A percentile compares a stretch with the other conserved stretches of the same genome.
Evolutionary conservation across 2,113 vertebrate genomes (phyloP).

Genomic region (Panthera tigris): DNA sequence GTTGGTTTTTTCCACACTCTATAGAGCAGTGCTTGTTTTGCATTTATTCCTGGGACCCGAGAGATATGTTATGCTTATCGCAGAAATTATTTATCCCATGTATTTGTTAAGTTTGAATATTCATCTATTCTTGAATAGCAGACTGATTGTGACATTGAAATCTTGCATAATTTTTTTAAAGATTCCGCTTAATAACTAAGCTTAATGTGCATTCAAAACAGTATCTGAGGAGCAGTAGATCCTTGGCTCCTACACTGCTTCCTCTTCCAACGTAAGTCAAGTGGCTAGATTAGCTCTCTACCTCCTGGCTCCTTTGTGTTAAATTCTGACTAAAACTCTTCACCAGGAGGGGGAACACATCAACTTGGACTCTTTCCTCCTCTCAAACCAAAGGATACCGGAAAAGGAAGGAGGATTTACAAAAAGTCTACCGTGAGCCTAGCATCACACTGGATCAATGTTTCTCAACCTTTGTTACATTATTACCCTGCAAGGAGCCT

Average conservation of each 20-base stretch:
- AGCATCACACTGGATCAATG: neutral
- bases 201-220: neutral
- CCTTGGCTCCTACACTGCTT: neutral
- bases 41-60: constrained; percentile 51
- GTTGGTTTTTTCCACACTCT: neutral
- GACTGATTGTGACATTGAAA: constrained; percentile 74
- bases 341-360: neutral
- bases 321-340: neutral
- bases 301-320: neutral
- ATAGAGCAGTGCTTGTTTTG: constrained; percentile 27
- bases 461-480: neutral
- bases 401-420: neutral
- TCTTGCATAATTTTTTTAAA: constrained; percentile 64
- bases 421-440: neutral
- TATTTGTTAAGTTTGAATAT: constrained; percentile 72
- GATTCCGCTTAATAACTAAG: constrained; percentile 58
- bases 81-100: constrained; percentile 65
- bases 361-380: neutral
- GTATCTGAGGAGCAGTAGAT: neutral
- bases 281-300: neutral
- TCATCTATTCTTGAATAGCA: constrained; percentile 76
- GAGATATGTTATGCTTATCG: constrained; percentile 34
- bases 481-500: neutral
- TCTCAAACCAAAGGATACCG: neutral
- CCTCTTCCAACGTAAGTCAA: neutral